phyloP scores from a whole-genome alignment of 2,888 invertebrate genomes.

The Biston stratarius region DNA sequence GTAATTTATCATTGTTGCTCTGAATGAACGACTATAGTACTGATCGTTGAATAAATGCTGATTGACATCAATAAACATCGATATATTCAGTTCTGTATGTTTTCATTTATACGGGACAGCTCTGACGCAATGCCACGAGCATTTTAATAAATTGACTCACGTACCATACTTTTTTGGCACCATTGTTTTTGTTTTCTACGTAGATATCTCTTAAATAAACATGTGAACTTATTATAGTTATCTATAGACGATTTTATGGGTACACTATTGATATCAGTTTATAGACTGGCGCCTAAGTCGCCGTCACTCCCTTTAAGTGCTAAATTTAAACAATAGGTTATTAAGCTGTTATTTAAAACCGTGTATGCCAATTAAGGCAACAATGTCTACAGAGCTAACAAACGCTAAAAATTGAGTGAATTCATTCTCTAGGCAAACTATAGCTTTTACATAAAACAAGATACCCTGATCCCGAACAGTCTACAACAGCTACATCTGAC shows the following conservation, averaged over 20 bases:
- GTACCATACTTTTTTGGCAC: slow-evolving; percentile 29
- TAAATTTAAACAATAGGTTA: neutral
- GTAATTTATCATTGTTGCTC: slow-evolving; percentile 24
- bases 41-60: slow-evolving; percentile 25
- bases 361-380: neutral
- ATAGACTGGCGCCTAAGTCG: neutral
- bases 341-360: neutral
- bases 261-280: neutral
- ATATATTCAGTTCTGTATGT: slow-evolving; percentile 39
- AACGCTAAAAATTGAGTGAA: neutral
- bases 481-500: slow-evolving; percentile 48
- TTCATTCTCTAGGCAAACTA: slow-evolving; percentile 9
- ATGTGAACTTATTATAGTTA: slow-evolving; percentile 9
- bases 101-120: slow-evolving; percentile 40
- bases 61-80: slow-evolving; percentile 43
- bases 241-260: neutral
- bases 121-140: slow-evolving; percentile 42
- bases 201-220: slow-evolving; percentile 23
- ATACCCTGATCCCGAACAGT: slow-evolving; percentile 24
- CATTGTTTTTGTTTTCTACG: slow-evolving; percentile 39
- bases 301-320: too few species aligned
- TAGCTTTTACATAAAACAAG: slow-evolving; percentile 26
- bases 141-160: slow-evolving; percentile 43
- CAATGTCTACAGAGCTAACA: neutral
- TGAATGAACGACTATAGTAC: slow-evolving; percentile 35